Evolutionary conservation across 2,113 vertebrate genomes (phyloP), one percentile per base, ranked within the genome.

Genomic region (Hippocampus comes): DNA sequence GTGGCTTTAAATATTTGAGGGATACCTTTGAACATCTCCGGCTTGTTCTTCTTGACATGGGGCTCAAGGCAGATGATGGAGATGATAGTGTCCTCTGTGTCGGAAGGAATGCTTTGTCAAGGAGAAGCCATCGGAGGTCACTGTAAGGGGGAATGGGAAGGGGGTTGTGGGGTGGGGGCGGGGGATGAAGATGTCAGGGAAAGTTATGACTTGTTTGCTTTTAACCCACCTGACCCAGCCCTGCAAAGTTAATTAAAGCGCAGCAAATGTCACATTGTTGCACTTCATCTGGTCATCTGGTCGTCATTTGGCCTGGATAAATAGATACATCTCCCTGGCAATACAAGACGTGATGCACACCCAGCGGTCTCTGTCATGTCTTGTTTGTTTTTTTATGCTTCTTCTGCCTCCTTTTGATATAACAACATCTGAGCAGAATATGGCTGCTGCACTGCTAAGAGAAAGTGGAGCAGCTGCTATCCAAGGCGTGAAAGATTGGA

Each of bases 181-280:
- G 56, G 59, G 59, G 59, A 20, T 30, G 88, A 92, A 93, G 93
- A 93, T 93, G 91, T 94, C 94, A 95, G 89, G 91, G 89, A 91
- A 95, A 94, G 92, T 94, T 95, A 94, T 92, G 91, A 91, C 93
- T 94, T 94, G 91, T 95, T 95, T 93, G 91, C 92, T 95, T 94
- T 95, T 94, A 94, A 93, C 93, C 93, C 93, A 93, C 89, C 83
- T 95, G 93, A 93, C 93, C 91, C 92, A 89, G 92, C 91, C 90
- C 91, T 80, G 90, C 93, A 93, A 95, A 94, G 94, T 95, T 38
- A 95, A 94, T 94, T 93, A 93, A 95, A 95, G 92, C 93, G 94
- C 92, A 94, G 90, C 93, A 95, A 93, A 94, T 93, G 91, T 92
- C 89, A 90, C 90, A 90, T 93, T 95, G 93, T 90, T 95, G 91